Evolutionary conservation across 2,888 invertebrate genomes (phyloP), one percentile per base, ranked within the genome.

Genomic region (Synergus gifuensis): DNA sequence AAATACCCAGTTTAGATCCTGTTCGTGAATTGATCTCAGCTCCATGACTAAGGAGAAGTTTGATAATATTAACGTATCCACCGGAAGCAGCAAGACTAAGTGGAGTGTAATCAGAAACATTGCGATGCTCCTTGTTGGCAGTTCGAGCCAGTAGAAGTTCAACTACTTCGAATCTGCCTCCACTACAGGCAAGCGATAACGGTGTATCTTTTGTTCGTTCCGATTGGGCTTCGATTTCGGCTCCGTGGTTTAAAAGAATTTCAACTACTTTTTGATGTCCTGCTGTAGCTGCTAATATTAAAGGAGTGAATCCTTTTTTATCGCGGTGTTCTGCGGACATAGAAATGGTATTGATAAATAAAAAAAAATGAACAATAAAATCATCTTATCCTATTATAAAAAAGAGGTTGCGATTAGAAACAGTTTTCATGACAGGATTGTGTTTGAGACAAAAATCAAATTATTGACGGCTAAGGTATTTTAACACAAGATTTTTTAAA

Each of bases 141-240:
- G 97, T 96, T 83, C 97, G 95, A 85, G 95, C 95, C 78, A 99
- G 94, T 82, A 99, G 94, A 77, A 98, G 93, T 89, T 99, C 99
- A 2, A 99, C 99, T 58, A 98, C 96, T 93, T 99, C 99, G 92
- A 98, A 98, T 86, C 98, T 95, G 16, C 99, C 99, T 77, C 99
- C 98, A 81, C 98, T 98, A 93, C 99, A 99, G 1, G 99, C 99
- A 79, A 99, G 94, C 79, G 99, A 99, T 36, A 99, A 93, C 0
- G 99, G 98, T 18, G 99, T 99, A 93, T 99, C 99, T 94, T 99
- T 99, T 85, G 99, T 99, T 89, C 99, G 95, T 93, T 99, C 99
- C 0, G 98, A 98, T 93, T 99, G 99, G 54, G 99, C 99, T 92
- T 99, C 99, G 87, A 99, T 96, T 91, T 99, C 98, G n/a, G 99